Percentiles rank a stretch among this genome's conserved stretches.
These are phyloP conservation scores for Actinemys pallida DNA, from an alignment of 2,113 vertebrate species.

Conservation along the genomic window DNA sequence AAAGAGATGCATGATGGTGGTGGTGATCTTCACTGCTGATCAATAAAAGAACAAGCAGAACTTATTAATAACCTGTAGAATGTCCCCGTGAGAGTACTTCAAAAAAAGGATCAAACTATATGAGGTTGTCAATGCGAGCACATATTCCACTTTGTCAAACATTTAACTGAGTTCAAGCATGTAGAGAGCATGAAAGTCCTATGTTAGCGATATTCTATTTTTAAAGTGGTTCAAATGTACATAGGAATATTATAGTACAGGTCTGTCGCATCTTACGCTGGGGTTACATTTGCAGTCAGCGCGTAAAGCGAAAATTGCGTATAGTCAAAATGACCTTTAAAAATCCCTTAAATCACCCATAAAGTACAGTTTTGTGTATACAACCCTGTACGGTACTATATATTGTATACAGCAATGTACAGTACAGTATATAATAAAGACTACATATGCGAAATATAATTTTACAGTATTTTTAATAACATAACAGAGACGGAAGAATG, in stretches of 20 bases:
- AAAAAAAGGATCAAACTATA: neutral
- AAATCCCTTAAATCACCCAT: too few relatives aligned
- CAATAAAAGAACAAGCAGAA: slow-evolving; percentile 40
- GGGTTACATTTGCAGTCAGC: too few relatives aligned
- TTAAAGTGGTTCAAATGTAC: neutral
- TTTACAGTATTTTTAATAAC: too few relatives aligned
- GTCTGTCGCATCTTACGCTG: too few relatives aligned
- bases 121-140: neutral
- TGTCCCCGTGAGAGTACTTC: slow-evolving; percentile 5
- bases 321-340: too few relatives aligned
- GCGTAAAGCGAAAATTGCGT: too few relatives aligned
- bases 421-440: too few relatives aligned
- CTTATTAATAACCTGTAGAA: slow-evolving; percentile 24
- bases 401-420: too few relatives aligned
- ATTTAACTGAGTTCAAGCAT: neutral
- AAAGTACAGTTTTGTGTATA: too few relatives aligned
- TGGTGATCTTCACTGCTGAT: slow-evolving; percentile 1
- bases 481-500: too few relatives aligned
- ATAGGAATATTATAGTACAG: neutral
- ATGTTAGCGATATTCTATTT: neutral
- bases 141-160: neutral
- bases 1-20: neutral
- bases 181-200: neutral
- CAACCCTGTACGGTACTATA: too few relatives aligned
- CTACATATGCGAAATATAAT: too few relatives aligned